A percentile compares a stretch with the other conserved stretches of the same genome.
Conservation (phyloP, 1,140 invertebrate species). For the Oppia nitens region DNA sequence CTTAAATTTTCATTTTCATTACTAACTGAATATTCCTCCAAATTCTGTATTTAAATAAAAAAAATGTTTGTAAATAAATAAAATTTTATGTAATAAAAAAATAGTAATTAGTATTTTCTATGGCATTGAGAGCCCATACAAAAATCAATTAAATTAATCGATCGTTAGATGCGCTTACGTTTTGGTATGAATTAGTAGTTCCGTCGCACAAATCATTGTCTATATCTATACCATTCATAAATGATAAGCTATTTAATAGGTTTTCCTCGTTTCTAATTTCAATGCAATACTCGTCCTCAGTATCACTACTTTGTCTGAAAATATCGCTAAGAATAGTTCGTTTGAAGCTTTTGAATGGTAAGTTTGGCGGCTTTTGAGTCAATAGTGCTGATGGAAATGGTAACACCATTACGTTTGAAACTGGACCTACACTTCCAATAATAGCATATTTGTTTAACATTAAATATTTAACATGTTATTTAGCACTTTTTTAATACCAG, state of each 20-base stretch:
- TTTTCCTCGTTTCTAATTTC: slow-evolving; percentile 23
- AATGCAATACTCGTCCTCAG: slow-evolving; percentile 25
- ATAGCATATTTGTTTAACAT: too few relatives aligned
- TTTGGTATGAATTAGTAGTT: too few relatives aligned
- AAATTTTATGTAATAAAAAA: too few relatives aligned
- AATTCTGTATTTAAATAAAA: neutral
- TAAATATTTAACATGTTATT: too few relatives aligned
- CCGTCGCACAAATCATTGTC: too few relatives aligned
- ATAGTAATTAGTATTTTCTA: too few relatives aligned
- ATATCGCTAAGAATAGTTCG: slow-evolving; percentile 17
- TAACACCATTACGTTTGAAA: slow-evolving; percentile 48
- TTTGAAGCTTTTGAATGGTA: slow-evolving; percentile 29
- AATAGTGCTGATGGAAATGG: slow-evolving; percentile 31
- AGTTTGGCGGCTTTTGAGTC: slow-evolving; percentile 26
- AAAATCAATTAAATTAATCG: too few relatives aligned
- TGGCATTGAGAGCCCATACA: too few relatives aligned
- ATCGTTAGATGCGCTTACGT: too few relatives aligned
- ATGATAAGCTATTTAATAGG: slow-evolving; percentile 23
- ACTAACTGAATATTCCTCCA: neutral
- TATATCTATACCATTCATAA: slow-evolving; percentile 4
- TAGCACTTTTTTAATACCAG: too few relatives aligned
- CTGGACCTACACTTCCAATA: slow-evolving; percentile 34
- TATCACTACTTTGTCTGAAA: slow-evolving; percentile 18
- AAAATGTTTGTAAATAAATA: too few relatives aligned
- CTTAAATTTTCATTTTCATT: slow-evolving; percentile 23